A percentile compares a stretch with the other conserved stretches of the same genome.
Conservation (phyloP, 37 sponge, comb jelly and placozoan genomes). For the Haliclona indistincta region DNA sequence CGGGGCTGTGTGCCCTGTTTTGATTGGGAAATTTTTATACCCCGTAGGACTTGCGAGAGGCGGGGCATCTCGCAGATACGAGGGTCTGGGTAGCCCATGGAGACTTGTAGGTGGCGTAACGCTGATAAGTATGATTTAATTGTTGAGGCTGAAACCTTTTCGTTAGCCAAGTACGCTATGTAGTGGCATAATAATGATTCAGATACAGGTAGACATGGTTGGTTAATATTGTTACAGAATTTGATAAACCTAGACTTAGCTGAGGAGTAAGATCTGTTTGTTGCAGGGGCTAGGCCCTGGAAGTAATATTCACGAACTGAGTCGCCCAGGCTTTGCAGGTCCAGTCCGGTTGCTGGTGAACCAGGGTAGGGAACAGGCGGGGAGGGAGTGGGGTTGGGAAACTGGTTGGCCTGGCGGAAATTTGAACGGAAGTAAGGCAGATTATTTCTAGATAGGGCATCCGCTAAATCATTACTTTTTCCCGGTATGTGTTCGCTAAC, state of each 20-base stretch:
- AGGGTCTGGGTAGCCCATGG: not conserved
- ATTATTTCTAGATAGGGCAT: slow-evolving; percentile 32
- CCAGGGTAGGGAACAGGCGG: not conserved
- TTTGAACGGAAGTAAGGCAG: not conserved
- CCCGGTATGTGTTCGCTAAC: not conserved
- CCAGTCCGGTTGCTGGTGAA: slow-evolving; percentile 26
- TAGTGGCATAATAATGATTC: slow-evolving; percentile 20
- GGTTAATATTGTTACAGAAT: slow-evolving; percentile 12
- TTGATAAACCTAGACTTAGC: slow-evolving; percentile 20
- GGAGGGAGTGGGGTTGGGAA: slow-evolving; percentile 5
- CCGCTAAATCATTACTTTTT: slow-evolving; percentile 15
- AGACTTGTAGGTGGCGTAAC: slow-evolving; percentile 18
- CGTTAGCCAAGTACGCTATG: too few relatives aligned
- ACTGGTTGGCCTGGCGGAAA: not conserved
- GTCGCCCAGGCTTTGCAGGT: slow-evolving; percentile 3
- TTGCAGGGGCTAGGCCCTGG: slow-evolving; percentile 21
- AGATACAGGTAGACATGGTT: slow-evolving; percentile 20
- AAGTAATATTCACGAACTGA: slow-evolving; percentile 15
- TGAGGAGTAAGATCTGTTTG: slow-evolving; percentile 13
- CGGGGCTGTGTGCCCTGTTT: not conserved
- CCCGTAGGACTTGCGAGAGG: slow-evolving; percentile 6
- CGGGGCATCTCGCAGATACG: not conserved
- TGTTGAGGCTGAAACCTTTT: not conserved
- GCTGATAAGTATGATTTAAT: slow-evolving; percentile 42
- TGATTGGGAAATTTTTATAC: not conserved